phyloP scores from a whole-genome alignment of 2,113 vertebrate genomes.

The Charadrius vociferus region DNA sequence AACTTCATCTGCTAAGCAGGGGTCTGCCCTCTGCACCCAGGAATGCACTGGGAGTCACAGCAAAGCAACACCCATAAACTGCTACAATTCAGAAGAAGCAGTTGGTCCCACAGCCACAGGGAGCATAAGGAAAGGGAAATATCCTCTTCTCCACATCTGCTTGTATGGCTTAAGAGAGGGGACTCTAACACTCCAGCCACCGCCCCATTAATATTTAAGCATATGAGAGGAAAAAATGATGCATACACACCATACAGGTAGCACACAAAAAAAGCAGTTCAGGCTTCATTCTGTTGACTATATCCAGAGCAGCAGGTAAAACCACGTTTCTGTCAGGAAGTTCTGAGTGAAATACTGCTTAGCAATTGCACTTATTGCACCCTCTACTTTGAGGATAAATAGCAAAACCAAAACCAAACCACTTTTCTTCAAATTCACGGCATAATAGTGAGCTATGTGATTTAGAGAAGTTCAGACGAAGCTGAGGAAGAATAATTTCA shows the following conservation, averaged over 20 bases:
- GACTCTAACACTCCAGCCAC: not conserved
- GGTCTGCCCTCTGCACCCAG: not conserved
- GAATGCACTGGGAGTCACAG: not conserved
- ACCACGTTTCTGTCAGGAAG: not conserved
- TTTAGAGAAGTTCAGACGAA: not conserved
- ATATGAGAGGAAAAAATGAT: not conserved
- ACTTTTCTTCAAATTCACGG: not conserved
- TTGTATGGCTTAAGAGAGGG: not conserved
- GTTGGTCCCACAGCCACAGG: not conserved
- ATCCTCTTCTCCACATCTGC: not conserved
- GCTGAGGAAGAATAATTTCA: not conserved
- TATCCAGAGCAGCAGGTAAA: not conserved
- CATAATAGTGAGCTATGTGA: not conserved
- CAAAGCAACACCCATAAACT: not conserved
- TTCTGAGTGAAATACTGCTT: not conserved
- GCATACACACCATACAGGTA: not conserved
- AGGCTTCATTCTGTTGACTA: not conserved
- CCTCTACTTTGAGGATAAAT: not conserved
- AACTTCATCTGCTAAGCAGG: not conserved
- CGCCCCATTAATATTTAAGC: not conserved
- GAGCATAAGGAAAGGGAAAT: not conserved
- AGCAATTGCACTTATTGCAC: not conserved
- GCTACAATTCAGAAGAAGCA: not conserved
- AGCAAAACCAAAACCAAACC: not conserved
- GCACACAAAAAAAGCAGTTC: not conserved